Evolutionary conservation across 2,797 vertebrate genomes (phyloP), one percentile per base, ranked within the genome.

Genomic region (Protosalanx chinensis): DNA sequence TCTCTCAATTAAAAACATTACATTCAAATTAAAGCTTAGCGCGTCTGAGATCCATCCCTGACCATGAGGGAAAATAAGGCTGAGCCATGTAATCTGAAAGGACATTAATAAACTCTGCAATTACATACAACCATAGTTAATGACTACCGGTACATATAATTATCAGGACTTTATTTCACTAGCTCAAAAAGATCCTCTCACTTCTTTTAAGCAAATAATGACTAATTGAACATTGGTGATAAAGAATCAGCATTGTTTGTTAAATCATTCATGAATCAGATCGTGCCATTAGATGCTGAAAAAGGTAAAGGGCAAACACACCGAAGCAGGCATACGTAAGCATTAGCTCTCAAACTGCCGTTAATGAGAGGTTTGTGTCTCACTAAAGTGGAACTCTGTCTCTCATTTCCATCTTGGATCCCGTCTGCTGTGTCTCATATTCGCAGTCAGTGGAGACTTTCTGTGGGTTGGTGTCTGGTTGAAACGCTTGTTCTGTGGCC

Each of bases 1-100:
- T 57, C 53, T 23, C 67, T 68, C 67, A 57, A 68, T 68, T 68
- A 57, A 68, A 68, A 68, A 58, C 67, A 68, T 68, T 68, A 58
- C 67, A 68, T 23, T 68, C 30, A 58, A 33, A 57, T 68, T 68
- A 58, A 37, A 68, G 12, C 32, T 16, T 15, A 29, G 27, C 13
- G 30, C 51, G 5, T 57, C 2, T 33, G 51, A 57, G 51, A 58
- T 23, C 30, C 53, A 4, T 56, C 10, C 16, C 51, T 33, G 16
- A 23, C 32, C 66, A 15, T 33, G 46, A 53, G 66, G 51, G 49
- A 51, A 8, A 53, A 15, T 67, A 18, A 18, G 58, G 30, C 53
- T 53, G 6, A 35, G 67, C 67, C 49, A n/a, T 57, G 53, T 58
- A 57, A 68, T 68, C 49, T 68, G 51, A 58, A 15, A 56, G 32